Conservation (phyloP, 2,888 invertebrate species). For the Bombylius major region DNA sequence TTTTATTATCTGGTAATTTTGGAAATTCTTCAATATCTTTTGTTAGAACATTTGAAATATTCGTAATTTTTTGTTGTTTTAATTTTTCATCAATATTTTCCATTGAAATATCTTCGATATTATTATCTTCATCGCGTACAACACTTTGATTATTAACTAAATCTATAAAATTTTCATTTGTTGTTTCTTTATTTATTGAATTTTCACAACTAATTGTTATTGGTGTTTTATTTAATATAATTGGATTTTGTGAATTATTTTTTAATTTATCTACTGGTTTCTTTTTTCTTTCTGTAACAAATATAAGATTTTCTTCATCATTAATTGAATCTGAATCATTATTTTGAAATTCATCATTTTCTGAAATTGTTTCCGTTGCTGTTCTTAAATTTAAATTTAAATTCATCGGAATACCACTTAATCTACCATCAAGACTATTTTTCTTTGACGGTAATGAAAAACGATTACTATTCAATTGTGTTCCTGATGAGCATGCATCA, state of each 20-base stretch:
- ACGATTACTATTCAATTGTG: no score
- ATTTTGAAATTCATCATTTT: no score
- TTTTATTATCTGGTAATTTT: constrained; percentile 22
- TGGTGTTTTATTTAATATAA: neutral
- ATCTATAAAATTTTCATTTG: neutral
- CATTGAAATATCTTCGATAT: neutral
- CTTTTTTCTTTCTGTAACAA: neutral
- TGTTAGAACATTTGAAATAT: neutral
- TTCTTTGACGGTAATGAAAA: no score
- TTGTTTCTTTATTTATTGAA: neutral
- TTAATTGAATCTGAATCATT: no score
- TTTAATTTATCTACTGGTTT: neutral
- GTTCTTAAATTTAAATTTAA: no score
- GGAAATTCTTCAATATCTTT: constrained; percentile 13
- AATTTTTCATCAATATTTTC: constrained; percentile 16
- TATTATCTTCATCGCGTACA: neutral
- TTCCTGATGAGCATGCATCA: no score
- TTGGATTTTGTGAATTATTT: neutral
- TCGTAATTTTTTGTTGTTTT: constrained; percentile 10
- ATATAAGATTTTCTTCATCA: neutral
- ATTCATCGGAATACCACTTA: no score
- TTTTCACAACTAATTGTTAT: neutral
- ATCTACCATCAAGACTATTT: no score
- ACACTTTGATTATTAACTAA: neutral
- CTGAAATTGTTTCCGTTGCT: no score